Conservation (phyloP, 2,797 vertebrate genomes). For the Lacerta viridis region DNA sequence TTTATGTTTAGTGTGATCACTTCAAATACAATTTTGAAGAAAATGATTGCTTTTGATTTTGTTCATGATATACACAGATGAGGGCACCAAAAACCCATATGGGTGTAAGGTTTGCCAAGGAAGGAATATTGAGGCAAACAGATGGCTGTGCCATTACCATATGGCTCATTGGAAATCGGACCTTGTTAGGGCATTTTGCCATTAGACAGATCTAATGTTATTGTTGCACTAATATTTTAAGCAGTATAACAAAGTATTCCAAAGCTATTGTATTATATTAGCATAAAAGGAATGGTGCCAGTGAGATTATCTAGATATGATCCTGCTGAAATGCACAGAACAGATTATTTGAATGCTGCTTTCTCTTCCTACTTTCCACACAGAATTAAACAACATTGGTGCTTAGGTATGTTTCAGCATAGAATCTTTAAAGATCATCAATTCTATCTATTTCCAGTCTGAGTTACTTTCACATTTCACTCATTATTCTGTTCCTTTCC, state of each 20-base stretch:
- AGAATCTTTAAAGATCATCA: not conserved
- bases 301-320: slow-evolving; percentile 47
- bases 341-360: slow-evolving; percentile 51
- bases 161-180: slow-evolving; percentile 76
- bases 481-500: not conserved
- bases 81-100: slow-evolving; percentile 80
- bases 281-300: slow-evolving; percentile 59
- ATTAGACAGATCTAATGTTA: slow-evolving; percentile 72
- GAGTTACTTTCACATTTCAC: not conserved
- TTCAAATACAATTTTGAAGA: slow-evolving; percentile 64
- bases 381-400: slow-evolving; percentile 55
- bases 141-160: slow-evolving; percentile 80
- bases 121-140: slow-evolving; percentile 79
- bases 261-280: slow-evolving; percentile 64
- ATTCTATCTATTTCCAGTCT: not conserved
- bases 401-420: slow-evolving; percentile 9
- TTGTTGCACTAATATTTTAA: slow-evolving; percentile 73
- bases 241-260: slow-evolving; percentile 63
- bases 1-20: slow-evolving; percentile 71
- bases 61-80: slow-evolving; percentile 75
- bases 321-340: slow-evolving; percentile 43
- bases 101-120: slow-evolving; percentile 80
- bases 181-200: slow-evolving; percentile 71
- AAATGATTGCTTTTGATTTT: slow-evolving; percentile 71
- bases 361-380: not conserved